Evolutionary conservation across 1,140 invertebrate genomes (phyloP).

Genomic region (Vollenhovia emeryi): DNA sequence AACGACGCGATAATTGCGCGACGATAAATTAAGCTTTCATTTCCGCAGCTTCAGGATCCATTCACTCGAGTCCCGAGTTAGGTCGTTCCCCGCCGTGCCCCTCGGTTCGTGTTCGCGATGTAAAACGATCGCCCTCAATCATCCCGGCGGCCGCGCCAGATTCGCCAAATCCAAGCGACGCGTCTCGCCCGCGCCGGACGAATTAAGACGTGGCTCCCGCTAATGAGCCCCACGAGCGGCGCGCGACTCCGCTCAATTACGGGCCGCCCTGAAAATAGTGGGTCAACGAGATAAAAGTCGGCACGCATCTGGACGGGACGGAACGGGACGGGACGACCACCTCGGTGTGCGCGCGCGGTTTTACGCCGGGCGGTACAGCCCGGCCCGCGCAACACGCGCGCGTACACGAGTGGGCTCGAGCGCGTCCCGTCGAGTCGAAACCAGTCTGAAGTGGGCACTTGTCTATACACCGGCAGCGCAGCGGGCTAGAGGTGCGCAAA

Average conservation of each 20-base stretch:
- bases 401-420: background rate
- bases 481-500: slow-evolving; percentile 36
- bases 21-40: background rate
- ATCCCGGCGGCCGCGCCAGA: background rate
- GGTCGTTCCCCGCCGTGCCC: background rate
- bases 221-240: slow-evolving; percentile 23
- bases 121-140: background rate
- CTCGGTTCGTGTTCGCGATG: background rate
- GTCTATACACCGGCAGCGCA: slow-evolving; percentile 36
- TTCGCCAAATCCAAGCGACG: slow-evolving; percentile 14
- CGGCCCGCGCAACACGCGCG: background rate
- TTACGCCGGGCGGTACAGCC: background rate
- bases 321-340: slow-evolving; percentile 10
- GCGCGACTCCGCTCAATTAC: slow-evolving; percentile 49
- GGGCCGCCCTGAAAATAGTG: slow-evolving; percentile 52
- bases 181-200: background rate
- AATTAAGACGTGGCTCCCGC: slow-evolving; percentile 40
- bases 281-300: slow-evolving; percentile 54
- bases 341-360: slow-evolving; percentile 14
- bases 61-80: background rate
- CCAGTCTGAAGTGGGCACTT: slow-evolving; percentile 53
- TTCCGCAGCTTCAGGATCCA: background rate
- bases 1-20: background rate
- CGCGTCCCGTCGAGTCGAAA: slow-evolving; percentile 43
- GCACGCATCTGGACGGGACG: slow-evolving; percentile 40